These are phyloP conservation scores for Pseudomyrmex dendroicus DNA, from an alignment of 1,140 invertebrate species.

Conservation along the genomic window DNA sequence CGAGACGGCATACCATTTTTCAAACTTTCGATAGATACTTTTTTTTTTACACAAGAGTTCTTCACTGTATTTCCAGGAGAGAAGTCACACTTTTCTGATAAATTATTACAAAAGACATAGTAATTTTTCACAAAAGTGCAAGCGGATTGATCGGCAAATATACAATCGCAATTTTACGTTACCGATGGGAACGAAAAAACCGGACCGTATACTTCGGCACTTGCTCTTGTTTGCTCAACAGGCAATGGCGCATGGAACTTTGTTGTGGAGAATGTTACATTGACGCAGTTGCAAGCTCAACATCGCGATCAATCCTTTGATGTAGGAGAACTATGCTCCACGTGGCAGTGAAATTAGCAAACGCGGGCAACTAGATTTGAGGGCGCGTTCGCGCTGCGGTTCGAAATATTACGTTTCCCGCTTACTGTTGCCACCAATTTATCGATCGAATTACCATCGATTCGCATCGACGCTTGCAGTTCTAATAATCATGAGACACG, in stretches of 20 bases:
- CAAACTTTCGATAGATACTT: background rate
- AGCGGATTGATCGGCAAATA: background rate
- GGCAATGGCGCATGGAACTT: background rate
- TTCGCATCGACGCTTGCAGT: background rate
- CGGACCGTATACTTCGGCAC: background rate
- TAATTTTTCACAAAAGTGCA: background rate
- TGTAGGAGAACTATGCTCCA: background rate
- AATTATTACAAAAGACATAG: no score
- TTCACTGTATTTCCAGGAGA: no score
- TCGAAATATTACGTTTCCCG: conserved; percentile 27
- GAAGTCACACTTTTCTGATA: no score
- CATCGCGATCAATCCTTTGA: conserved; percentile 59
- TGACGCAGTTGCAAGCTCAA: conserved; percentile 47
- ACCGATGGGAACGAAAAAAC: background rate
- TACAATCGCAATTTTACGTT: background rate
- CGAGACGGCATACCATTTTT: background rate
- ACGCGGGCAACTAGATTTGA: conserved; percentile 37
- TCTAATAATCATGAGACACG: background rate
- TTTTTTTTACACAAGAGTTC: no score
- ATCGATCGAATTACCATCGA: conserved; percentile 24
- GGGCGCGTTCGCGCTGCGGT: background rate
- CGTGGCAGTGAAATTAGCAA: conserved; percentile 25
- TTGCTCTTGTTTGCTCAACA: conserved; percentile 18
- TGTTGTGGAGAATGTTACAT: conserved; percentile 33
- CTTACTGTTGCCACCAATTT: background rate